phyloP scores from a whole-genome alignment of 2,888 invertebrate species.

The Fragum whitleyi region DNA sequence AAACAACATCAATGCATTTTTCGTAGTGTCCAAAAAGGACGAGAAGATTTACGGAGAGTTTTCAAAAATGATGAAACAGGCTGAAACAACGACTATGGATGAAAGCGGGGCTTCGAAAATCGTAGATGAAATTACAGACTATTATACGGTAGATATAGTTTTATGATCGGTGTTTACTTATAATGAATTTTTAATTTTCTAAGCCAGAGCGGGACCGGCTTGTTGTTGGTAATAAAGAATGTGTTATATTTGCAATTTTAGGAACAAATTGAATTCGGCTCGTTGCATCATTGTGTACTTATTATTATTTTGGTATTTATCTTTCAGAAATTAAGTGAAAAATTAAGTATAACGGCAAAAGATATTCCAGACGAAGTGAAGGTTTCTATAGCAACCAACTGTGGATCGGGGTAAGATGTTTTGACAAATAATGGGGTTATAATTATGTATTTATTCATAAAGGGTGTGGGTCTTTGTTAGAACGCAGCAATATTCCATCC shows the following conservation, averaged over 20 bases:
- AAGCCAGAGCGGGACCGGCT: no score
- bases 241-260: no score
- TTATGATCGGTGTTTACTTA: no score
- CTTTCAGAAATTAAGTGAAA: conserved; percentile 47
- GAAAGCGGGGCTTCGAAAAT: conserved; percentile 31
- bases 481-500: no score
- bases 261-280: no score
- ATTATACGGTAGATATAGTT: conserved; percentile 44
- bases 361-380: conserved; percentile 51
- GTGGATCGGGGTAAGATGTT: conserved; percentile 46
- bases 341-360: conserved; percentile 36
- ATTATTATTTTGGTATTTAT: neutral
- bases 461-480: no score
- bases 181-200: no score
- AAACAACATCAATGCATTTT: conserved; percentile 97
- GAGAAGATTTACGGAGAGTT: conserved; percentile 34
- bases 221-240: no score
- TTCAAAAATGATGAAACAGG: conserved; percentile 52
- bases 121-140: conserved; percentile 36
- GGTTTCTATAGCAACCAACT: conserved; percentile 46
- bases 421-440: no score
- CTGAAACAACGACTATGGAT: conserved; percentile 43
- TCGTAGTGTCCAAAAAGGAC: conserved; percentile 91
- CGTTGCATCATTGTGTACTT: no score
- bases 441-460: no score